phyloP scores from a whole-genome alignment of 2,888 invertebrate genomes.

The Taenaris catops region DNA sequence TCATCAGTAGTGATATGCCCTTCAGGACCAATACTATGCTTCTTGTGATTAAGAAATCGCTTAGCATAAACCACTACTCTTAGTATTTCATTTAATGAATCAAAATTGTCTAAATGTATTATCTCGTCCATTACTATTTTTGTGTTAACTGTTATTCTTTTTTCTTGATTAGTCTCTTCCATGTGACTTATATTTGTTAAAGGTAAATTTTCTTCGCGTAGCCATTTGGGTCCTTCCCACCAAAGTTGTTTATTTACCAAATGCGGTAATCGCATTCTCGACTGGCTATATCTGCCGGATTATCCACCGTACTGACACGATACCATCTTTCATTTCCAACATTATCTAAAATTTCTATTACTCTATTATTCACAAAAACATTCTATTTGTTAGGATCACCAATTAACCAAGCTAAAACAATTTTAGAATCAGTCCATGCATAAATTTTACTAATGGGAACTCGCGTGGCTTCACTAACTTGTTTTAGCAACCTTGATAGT shows the following conservation, averaged over 20 bases:
- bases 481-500: slow-evolving; percentile 21
- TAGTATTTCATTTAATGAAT: slow-evolving; percentile 13
- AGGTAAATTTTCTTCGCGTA: slow-evolving; percentile 14
- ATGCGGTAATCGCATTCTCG: slow-evolving; percentile 13
- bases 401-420: slow-evolving; percentile 22
- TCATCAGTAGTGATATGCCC: too few species aligned
- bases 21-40: neutral
- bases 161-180: neutral
- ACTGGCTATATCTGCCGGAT: slow-evolving; percentile 19
- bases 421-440: slow-evolving; percentile 21
- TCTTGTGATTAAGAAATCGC: slow-evolving; percentile 16
- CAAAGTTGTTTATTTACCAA: slow-evolving; percentile 12
- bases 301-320: slow-evolving; percentile 13
- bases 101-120: slow-evolving; percentile 3
- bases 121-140: neutral
- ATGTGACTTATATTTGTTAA: slow-evolving; percentile 2
- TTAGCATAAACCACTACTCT: slow-evolving; percentile 22
- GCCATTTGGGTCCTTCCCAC: slow-evolving; percentile 21
- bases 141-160: neutral
- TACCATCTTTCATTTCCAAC: slow-evolving; percentile 13
- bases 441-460: slow-evolving; percentile 18
- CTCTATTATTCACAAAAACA: slow-evolving; percentile 24
- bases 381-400: slow-evolving; percentile 28
- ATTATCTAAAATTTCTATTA: slow-evolving; percentile 25
- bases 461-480: slow-evolving; percentile 24